Base-by-base conservation (phyloP, 2,113 vertebrate genomes). In the Talpa occidentalis region DNA sequence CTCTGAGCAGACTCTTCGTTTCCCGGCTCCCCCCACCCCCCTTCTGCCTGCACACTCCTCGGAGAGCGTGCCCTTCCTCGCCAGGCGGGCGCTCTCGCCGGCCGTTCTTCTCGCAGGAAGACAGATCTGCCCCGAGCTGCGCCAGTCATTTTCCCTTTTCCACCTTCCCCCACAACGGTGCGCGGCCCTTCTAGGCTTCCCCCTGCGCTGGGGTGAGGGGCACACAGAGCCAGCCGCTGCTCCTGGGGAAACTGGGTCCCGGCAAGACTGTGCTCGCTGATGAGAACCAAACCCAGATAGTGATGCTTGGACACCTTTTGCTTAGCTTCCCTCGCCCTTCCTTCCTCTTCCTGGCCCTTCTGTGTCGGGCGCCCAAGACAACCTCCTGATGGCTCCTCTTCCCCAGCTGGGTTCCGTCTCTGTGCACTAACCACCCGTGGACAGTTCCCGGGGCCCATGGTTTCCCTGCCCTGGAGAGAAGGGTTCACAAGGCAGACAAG, bases 11-110 rank as follows among this genome's bases (percentile, higher is more conserved):
- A 74, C 3, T 35, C 12, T 49, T 49, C 47, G 47, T 49, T 49
- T 22, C 10, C 56, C 32, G 10, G 10, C 24, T 3, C 2, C 14
- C 6, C 21, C 16, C n/a, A 22, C 0, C 9, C 0, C 54, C 26
- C n/a, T 32, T 22, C 17, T 40, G 22, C 54, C 26, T 35, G 32
- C 64, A 24, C 15, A 6, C 42, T 28, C 6, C 11, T 30, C 42
- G 3, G 30, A 17, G 17, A 17, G 17, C 37, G 35, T 35, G 22
- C 47, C 14, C 54, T 11, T 32, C 15, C 72, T 16, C 6, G 4
- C 26, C 42, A 40, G 2, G 1, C 37, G 16, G 62, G 62, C 32
- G 7, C n/a, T 70, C 2, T n/a, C 84, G 10, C 1, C 10, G 64
- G 70, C 19, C 70, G 4, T n/a, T 79, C 37, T 79, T 74, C 30